Evolutionary conservation across 2,797 vertebrate genomes (phyloP), one percentile per base, ranked within the genome.

Genomic region (Epinephelus malabaricus): DNA sequence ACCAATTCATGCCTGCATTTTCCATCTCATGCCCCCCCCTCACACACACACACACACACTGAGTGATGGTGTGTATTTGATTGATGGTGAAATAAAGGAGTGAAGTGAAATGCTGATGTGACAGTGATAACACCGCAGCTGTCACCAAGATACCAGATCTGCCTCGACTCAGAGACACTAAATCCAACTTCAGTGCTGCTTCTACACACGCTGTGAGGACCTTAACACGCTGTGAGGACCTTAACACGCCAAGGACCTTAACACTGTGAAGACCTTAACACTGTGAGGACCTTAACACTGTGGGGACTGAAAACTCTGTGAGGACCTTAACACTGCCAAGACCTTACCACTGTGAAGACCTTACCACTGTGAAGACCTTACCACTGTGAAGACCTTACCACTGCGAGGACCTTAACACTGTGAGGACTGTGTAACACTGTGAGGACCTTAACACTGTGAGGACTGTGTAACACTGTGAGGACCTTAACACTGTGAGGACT

Each of bases 141-240:
- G 88, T 90, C 82, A 75, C 40, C 72, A 25, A 15, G 81, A 86
- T 3, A 81, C 55, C 62, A 74, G 86, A 81, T 83, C 77, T 55
- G 74, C 38, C 61, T 47, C 59, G 17, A 62, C 46, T 38, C 63
- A 45, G 50, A 59, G 65, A 71, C 72, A 63, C 68, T 69, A 6
- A 61, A 17, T 43, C 19, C 30, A 49, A 75, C 58, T 18, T 76
- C 50, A 55, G 27, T 45, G 69, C 59, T n/a, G 56, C 38, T 34
- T 14, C 27, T 12, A 50, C 51, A 68, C 15, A 51, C 25, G n/a
- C 18, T 11, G 54, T 1, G 54, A 15, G 15, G 19, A 40, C 46
- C 30, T 34, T 25, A 27, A 27, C 25, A 27, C 30, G 30, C 30
- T n/a, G n/a, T 1, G 7, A 34, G 30, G 6, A 30, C 30, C 30